Base-by-base conservation (phyloP, 92 coral and sea anemone genomes). In the Actinernus sp. region DNA sequence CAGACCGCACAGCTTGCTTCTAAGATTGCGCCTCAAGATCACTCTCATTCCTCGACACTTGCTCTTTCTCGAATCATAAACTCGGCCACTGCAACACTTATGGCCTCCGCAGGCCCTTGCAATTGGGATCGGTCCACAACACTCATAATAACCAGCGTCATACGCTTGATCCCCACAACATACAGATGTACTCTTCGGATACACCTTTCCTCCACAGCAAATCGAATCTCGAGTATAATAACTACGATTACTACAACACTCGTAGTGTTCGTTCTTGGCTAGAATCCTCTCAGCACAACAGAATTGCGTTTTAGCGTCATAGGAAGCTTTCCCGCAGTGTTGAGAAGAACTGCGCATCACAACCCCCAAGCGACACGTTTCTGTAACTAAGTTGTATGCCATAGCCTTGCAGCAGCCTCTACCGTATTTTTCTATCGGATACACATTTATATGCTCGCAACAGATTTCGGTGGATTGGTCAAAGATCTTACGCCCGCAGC, bases 401-500 rank as follows among this genome's bases (percentile, higher is more conserved):
- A 56, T 9, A 13, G 29, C 59, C 39, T 31, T 40, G 49, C 78
- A 71, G 31, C 78, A 71, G 3, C 45, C 31, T 12, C 2, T 57
- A 1, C 68, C 65, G 21, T 56, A 56, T 19, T 46, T 33, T 12
- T 12, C 50, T 22, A 29, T 44, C 4, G 66, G 47, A 30, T 71
- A 71, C 5, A 23, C 54, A 16, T 22, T 7, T 20, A 5, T 71
- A 3, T 51, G 17, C 16, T 58, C 38, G 31, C 78, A 71, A 19
- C 78, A 71, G 22, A 58, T 58, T 26, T 57, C 58, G 63, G 18
- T 46, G 2, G 17, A 5, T 18, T 55, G 43, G 44, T 56, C 29
- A 25, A 22, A 56, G 47, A 18, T 17, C 22, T 57, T 71, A 14
- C 27, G 33, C 13, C 78, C 68, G 41, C 78, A 71, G 37, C 78